Conservation (phyloP, 1,140 invertebrate species). For the Rhopalosiphum padi region DNA sequence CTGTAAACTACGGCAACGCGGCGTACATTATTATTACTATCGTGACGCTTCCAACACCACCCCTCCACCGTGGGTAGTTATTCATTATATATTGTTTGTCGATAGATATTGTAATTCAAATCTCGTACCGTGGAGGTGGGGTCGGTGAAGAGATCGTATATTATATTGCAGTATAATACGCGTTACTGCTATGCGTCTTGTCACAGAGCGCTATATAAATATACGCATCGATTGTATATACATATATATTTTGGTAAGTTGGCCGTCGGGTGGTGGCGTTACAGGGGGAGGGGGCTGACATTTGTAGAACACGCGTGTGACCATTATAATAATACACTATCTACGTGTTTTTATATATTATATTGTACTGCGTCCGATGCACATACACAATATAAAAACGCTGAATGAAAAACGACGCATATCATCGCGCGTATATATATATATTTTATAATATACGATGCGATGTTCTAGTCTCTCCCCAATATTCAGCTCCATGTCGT, state of each 20-base stretch:
- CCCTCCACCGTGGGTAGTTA: background rate
- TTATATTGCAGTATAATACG: slow-evolving; percentile 9
- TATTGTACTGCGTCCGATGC: background rate
- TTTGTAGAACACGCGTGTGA: slow-evolving; percentile 32
- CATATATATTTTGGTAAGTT: background rate
- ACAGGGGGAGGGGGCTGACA: background rate
- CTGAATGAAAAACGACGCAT: background rate
- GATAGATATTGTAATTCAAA: slow-evolving; percentile 54
- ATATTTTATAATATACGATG: background rate
- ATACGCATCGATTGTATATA: background rate
- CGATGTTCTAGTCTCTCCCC: background rate
- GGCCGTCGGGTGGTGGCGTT: background rate
- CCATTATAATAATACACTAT: background rate
- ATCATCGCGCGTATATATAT: background rate
- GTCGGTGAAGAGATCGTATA: background rate
- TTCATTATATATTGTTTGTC: slow-evolving; percentile 47
- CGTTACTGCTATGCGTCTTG: background rate
- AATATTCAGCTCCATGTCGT: background rate
- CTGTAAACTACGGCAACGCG: slow-evolving; percentile 45
- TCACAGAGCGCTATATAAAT: background rate
- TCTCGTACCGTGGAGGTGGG: background rate
- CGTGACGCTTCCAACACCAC: background rate
- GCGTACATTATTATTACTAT: slow-evolving; percentile 1
- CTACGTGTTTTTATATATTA: background rate
- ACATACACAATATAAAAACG: slow-evolving; percentile 11